Evolutionary conservation across 2,888 invertebrate species (phyloP), one percentile per base, ranked within the genome.

Genomic region (Sesia apiformis): DNA sequence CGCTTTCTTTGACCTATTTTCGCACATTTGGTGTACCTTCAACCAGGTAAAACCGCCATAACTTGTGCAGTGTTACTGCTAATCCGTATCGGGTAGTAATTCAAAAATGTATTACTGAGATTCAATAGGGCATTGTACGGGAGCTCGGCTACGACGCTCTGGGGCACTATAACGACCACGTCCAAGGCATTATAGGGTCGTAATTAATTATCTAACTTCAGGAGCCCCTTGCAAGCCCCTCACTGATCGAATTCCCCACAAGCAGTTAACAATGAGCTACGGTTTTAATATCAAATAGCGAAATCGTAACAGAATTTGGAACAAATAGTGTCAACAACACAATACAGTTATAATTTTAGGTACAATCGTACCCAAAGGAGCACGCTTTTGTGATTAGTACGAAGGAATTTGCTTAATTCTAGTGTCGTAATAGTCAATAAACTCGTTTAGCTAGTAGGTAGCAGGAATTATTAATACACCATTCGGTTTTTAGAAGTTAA

Each of bases 131-230:
- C 65, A 73, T 54, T 75, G 73, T 72, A 59, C 61, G 56, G 63
- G 63, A 64, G 67, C 64, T 66, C 59, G 66, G 60, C 57, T 68
- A 81, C 73, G 75, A 74, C 64, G 72, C 82, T 79, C 79, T 57
- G 60, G 83, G 81, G 82, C 69, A 66, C 73, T 67, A 71, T 82
- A 79, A 77, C 68, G 69, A 57, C 66, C 62, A 62, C 63, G 66
- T 69, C 63, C 67, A 63, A 66, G 70, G 74, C 72, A 74, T 78
- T 81, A 81, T 73, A 65, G 65, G 62, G 58, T 64, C 65, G 69
- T 80, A 77, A 84, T 84, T 84, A 84, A 84, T 84, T 82, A 81
- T 76, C 71, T 67, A 73, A 79, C 74, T 78, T 76, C 70, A 69
- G 65, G 63, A 70, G 69, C 67, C 69, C 68, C 65, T 65, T 63